These are phyloP conservation scores for Gambusia yucatana DNA, from an alignment of 2,797 vertebrate genomes.

Conservation along the genomic window DNA sequence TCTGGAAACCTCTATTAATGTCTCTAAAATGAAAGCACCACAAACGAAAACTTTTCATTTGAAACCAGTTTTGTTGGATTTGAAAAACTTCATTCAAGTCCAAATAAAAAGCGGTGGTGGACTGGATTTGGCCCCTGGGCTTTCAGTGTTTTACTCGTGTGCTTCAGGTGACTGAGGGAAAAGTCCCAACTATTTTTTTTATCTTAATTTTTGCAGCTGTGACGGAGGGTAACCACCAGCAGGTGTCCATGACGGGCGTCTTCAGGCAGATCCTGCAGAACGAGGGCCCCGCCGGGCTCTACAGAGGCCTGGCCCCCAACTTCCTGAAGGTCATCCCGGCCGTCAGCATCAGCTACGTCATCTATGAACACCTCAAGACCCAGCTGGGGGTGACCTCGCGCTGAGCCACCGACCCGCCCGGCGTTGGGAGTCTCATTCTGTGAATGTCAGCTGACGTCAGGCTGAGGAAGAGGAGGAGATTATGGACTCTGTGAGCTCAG, in stretches of 20 bases:
- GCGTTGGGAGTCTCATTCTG: constrained; percentile 85
- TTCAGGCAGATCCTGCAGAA: constrained; percentile 92
- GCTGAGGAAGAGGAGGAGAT: constrained; percentile 16
- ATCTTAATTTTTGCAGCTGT: constrained; percentile 76
- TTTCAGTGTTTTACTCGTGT: no score
- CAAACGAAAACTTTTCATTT: no score
- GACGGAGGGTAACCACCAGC: constrained; percentile 78
- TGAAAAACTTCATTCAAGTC: no score
- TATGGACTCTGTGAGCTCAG: constrained; percentile 69
- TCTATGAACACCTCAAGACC: constrained; percentile 94
- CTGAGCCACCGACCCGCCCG: constrained; percentile 53
- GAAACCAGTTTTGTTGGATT: no score
- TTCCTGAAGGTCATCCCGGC: constrained; percentile 98
- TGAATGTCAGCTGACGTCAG: constrained; percentile 86
- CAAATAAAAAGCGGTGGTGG: no score
- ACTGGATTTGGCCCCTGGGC: no score
- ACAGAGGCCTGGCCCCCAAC: constrained; percentile 94
- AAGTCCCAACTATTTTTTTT: neutral
- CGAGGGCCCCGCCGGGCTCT: constrained; percentile 91
- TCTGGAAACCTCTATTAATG: no score
- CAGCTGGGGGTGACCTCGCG: constrained; percentile 91
- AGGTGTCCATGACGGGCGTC: constrained; percentile 88
- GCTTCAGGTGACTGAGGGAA: no score
- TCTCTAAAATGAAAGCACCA: no score
- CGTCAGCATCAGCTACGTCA: constrained; percentile 98